Evolutionary conservation across 2,113 vertebrate species (phyloP).

Genomic region (Nicator chloris): DNA sequence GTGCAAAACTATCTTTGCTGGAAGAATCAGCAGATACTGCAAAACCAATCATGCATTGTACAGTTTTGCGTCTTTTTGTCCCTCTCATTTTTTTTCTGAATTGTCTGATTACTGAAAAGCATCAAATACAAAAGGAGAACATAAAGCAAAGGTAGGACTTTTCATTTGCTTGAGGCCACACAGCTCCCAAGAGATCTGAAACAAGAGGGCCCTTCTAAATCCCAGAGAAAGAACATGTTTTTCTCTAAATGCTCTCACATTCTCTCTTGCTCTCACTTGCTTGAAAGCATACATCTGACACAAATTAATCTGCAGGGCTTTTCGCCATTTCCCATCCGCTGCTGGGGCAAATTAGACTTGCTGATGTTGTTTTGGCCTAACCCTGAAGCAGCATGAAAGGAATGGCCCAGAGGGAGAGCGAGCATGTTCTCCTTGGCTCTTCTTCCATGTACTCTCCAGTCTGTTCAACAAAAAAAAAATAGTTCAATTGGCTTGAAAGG

Average conservation of each 20-base stretch:
- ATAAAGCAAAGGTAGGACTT: neutral
- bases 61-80: neutral
- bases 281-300: constrained; percentile 59
- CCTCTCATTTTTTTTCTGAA: neutral
- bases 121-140: neutral
- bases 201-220: neutral
- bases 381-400: constrained; percentile 48
- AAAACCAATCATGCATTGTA: neutral
- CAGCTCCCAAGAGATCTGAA: neutral
- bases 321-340: constrained; percentile 63
- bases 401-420: constrained; percentile 29
- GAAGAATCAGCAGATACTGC: neutral
- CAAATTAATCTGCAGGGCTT: constrained; percentile 63
- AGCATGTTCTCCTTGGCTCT: constrained; percentile 50
- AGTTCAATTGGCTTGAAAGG: constrained; percentile 61
- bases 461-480: constrained; percentile 9
- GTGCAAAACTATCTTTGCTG: neutral
- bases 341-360: constrained; percentile 68
- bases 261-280: neutral
- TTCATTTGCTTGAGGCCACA: neutral
- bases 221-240: neutral
- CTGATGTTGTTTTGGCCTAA: constrained; percentile 65
- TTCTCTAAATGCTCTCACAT: neutral
- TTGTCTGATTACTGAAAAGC: neutral
- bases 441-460: constrained; percentile 43